Evolutionary conservation across 1,140 invertebrate species (phyloP).

Genomic region (Monochamus saltuarius): DNA sequence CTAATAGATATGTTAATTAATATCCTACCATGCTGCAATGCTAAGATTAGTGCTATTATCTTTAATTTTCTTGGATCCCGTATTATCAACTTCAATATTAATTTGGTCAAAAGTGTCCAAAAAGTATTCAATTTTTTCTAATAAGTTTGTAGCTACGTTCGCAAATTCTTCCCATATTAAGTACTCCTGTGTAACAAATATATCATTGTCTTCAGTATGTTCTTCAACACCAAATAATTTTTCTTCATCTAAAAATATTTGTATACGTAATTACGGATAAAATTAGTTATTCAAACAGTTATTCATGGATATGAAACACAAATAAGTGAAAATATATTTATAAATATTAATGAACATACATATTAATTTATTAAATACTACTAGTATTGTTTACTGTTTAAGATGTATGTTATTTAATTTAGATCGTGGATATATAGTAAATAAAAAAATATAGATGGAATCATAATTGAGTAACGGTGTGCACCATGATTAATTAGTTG

Average conservation of each 20-base stretch:
- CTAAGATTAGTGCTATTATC: conserved; percentile 48
- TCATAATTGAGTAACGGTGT: too few species aligned
- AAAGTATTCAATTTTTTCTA: conserved; percentile 56
- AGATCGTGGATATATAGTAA: too few species aligned
- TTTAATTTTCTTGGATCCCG: conserved; percentile 26
- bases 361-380: too few species aligned
- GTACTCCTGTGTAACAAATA: conserved; percentile 49
- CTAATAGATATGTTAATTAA: conserved; percentile 1
- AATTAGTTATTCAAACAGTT: too few species aligned
- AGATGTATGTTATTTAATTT: too few species aligned
- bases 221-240: conserved; percentile 50
- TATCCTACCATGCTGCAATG: conserved; percentile 46
- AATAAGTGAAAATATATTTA: too few species aligned
- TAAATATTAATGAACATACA: too few species aligned
- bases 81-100: conserved; percentile 30
- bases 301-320: conserved; percentile 21
- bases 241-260: conserved; percentile 40
- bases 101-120: conserved; percentile 47
- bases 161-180: conserved; percentile 66
- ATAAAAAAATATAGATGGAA: too few species aligned
- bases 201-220: conserved; percentile 40
- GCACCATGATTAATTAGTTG: too few species aligned
- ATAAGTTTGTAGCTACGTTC: conserved; percentile 61
- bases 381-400: too few species aligned
- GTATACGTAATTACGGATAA: too few species aligned